These are phyloP conservation scores for Lasioglossum marginatum DNA, from an alignment of 2,888 invertebrate genomes.

Conservation along the genomic window DNA sequence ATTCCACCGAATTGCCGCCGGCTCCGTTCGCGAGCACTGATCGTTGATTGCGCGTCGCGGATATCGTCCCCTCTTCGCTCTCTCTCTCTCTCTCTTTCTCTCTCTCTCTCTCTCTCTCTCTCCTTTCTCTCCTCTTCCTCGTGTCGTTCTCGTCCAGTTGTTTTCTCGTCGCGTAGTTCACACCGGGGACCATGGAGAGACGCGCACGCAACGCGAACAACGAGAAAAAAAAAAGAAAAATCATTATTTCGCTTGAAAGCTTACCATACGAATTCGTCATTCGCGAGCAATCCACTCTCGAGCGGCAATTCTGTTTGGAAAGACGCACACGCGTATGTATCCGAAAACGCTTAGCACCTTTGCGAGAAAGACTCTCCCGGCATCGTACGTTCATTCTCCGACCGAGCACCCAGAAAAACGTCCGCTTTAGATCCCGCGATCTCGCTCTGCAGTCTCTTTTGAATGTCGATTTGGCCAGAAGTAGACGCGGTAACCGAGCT, in stretches of 20 bases:
- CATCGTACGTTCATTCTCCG: conserved; percentile 31
- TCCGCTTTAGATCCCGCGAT: not conserved
- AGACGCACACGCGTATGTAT: conserved; percentile 39
- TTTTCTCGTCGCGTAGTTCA: not conserved
- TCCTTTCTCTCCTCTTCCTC: not conserved
- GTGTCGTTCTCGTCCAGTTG: not conserved
- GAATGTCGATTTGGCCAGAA: not conserved
- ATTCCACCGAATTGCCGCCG: conserved; percentile 37
- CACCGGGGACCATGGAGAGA: conserved; percentile 13
- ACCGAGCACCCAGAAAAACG: not conserved
- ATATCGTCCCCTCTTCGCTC: not conserved
- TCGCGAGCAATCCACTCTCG: not conserved
- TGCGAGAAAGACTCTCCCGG: conserved; percentile 33
- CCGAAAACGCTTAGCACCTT: conserved; percentile 34
- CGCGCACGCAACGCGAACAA: not conserved
- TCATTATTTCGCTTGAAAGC: not conserved
- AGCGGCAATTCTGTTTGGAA: conserved; percentile 51
- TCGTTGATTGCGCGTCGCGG: conserved; percentile 9
- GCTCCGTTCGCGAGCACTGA: not conserved
- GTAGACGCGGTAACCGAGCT: not conserved
- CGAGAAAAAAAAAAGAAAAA: not conserved
- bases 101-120: not conserved
- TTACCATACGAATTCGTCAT: not conserved
- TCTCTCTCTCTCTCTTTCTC: not conserved
- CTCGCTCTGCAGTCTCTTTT: not conserved